A percentile compares a stretch with the other conserved stretches of the same genome.
Evolutionary conservation across 2,888 invertebrate species (phyloP).

Genomic region (Ptilodon capucinus): DNA sequence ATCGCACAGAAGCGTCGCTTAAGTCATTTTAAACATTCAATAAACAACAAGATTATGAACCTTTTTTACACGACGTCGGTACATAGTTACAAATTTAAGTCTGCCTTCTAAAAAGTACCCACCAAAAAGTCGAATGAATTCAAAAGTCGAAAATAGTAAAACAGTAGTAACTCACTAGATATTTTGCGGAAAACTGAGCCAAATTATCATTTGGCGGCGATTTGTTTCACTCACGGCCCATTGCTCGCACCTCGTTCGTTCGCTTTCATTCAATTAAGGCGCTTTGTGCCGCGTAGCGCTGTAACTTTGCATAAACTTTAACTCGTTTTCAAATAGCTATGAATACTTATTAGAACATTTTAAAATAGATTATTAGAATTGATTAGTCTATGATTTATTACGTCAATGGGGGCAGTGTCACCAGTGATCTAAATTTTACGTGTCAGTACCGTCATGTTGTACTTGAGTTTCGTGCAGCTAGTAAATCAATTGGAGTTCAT

Average conservation of each 20-base stretch:
- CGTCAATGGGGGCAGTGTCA: neutral
- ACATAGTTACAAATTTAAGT: too few species aligned
- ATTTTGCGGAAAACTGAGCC: slow-evolving; percentile 61
- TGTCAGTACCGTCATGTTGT: too few species aligned
- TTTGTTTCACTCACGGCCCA: slow-evolving; percentile 62
- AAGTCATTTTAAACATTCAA: too few species aligned
- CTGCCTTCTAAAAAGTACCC: too few species aligned
- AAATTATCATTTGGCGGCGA: slow-evolving; percentile 66
- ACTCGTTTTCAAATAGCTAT: neutral
- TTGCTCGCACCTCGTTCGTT: slow-evolving; percentile 43
- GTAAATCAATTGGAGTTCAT: too few species aligned
- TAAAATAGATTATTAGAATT: neutral
- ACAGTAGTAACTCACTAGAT: slow-evolving; percentile 35
- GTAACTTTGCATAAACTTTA: slow-evolving; percentile 11
- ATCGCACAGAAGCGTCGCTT: too few species aligned
- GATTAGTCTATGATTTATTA: neutral
- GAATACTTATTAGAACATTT: neutral
- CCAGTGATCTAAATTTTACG: too few species aligned
- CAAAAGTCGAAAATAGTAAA: too few species aligned
- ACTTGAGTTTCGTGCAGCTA: too few species aligned
- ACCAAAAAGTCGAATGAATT: too few species aligned
- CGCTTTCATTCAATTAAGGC: slow-evolving; percentile 44
- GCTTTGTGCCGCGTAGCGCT: slow-evolving; percentile 19
- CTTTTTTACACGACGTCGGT: too few species aligned
- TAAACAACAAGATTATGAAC: too few species aligned